phyloP scores from a whole-genome alignment of 2,113 vertebrate species.

The Lates calcarifer region DNA sequence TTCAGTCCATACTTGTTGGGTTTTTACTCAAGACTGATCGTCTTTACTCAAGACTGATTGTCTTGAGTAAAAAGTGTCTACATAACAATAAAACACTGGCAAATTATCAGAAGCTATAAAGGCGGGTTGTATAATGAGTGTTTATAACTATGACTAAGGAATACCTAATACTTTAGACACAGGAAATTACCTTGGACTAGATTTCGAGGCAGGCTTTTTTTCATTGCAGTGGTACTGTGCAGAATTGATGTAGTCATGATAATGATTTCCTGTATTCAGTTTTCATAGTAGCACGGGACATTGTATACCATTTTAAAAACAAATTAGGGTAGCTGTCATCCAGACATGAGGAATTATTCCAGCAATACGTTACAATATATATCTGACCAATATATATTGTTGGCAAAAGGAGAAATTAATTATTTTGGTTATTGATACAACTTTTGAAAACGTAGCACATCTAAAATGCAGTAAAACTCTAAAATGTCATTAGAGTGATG shows the following conservation, averaged over 20 bases:
- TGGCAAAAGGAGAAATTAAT: neutral
- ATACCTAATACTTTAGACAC: neutral
- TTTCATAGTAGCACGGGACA: neutral
- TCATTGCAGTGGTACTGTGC: neutral
- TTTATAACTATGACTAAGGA: conserved; percentile 1
- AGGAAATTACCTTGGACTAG: neutral
- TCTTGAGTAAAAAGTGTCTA: neutral
- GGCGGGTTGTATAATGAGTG: neutral
- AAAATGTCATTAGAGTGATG: neutral
- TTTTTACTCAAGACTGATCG: no score
- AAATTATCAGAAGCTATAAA: neutral
- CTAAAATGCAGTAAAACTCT: neutral
- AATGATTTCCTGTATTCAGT: neutral
- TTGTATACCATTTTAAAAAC: conserved; percentile 2
- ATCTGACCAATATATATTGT: neutral
- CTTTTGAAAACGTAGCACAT: neutral
- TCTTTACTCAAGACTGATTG: neutral
- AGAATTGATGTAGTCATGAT: neutral
- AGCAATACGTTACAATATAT: no score
- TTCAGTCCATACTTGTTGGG: neutral
- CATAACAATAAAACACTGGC: neutral
- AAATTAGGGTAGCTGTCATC: neutral
- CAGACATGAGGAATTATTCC: neutral
- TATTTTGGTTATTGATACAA: neutral
- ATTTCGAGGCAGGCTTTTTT: neutral